These are phyloP conservation scores for Dolomedes plantarius DNA, from an alignment of 2,888 invertebrate species.

Conservation along the genomic window DNA sequence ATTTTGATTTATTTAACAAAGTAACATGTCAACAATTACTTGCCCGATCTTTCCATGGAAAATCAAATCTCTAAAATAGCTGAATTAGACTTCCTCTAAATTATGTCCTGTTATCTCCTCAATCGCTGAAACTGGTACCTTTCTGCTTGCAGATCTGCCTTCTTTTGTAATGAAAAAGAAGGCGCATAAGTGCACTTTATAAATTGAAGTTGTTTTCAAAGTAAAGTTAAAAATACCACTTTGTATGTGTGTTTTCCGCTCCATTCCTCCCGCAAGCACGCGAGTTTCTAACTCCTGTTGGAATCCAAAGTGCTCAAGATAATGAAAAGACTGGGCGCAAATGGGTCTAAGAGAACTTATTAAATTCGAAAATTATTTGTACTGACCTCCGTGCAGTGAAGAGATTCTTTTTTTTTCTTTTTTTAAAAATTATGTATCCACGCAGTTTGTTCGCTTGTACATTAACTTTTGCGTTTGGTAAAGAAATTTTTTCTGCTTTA, in stretches of 20 bases:
- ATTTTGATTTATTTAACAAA: too few relatives aligned
- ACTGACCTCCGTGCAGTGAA: background rate
- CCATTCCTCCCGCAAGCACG: background rate
- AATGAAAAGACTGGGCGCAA: background rate
- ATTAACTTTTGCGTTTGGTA: too few relatives aligned
- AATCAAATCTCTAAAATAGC: too few relatives aligned
- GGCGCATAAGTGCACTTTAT: background rate
- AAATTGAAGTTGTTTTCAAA: conserved; percentile 3
- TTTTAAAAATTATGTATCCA: too few relatives aligned
- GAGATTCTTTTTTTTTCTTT: too few relatives aligned
- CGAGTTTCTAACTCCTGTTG: background rate
- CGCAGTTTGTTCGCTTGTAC: too few relatives aligned
- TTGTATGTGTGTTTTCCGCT: too few relatives aligned
- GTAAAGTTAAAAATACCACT: background rate
- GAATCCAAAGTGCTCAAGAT: background rate
- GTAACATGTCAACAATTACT: too few relatives aligned
- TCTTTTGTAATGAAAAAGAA: background rate
- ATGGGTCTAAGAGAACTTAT: background rate
- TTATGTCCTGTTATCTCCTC: too few relatives aligned
- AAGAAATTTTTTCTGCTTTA: too few relatives aligned
- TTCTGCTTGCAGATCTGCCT: background rate
- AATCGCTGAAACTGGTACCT: background rate
- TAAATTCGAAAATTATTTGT: background rate
- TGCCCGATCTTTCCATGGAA: too few relatives aligned
- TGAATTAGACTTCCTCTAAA: too few relatives aligned